Conservation (phyloP, 2,888 invertebrate genomes). For the Diplolepis rosae region DNA sequence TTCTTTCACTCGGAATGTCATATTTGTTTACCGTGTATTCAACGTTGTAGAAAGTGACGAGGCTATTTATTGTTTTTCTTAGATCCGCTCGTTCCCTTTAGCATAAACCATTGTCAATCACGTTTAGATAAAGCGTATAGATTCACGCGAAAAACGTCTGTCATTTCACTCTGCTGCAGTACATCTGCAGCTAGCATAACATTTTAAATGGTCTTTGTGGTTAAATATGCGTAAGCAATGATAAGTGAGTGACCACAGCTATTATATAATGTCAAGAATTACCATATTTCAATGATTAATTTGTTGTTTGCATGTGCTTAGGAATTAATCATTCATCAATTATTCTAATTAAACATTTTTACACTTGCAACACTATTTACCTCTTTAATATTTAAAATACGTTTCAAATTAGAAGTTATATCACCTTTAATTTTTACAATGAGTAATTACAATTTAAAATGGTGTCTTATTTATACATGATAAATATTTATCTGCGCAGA, state of each 20-base stretch:
- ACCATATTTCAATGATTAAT: background rate
- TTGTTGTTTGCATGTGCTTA: background rate
- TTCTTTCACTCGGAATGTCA: background rate
- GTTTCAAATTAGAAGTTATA: too few relatives aligned
- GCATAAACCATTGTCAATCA: constrained; percentile 2
- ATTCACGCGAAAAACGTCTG: background rate
- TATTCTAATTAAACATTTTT: background rate
- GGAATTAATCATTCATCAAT: background rate
- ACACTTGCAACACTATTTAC: background rate
- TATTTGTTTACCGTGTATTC: background rate
- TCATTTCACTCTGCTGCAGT: background rate
- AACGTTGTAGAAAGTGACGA: background rate
- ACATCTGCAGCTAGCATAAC: background rate
- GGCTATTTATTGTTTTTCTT: background rate
- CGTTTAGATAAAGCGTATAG: background rate
- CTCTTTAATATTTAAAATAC: too few relatives aligned
- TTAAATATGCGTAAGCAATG: background rate
- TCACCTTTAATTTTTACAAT: too few relatives aligned
- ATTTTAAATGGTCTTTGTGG: constrained; percentile 1
- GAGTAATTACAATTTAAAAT: too few relatives aligned
- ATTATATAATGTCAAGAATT: background rate
- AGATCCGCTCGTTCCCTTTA: background rate
- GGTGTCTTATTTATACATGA: too few relatives aligned
- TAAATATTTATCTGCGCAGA: too few relatives aligned
- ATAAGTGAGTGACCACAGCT: background rate